A percentile compares a stretch with the other conserved stretches of the same genome.
phyloP scores from a whole-genome alignment of 2,113 vertebrate genomes.

The Pica pica region DNA sequence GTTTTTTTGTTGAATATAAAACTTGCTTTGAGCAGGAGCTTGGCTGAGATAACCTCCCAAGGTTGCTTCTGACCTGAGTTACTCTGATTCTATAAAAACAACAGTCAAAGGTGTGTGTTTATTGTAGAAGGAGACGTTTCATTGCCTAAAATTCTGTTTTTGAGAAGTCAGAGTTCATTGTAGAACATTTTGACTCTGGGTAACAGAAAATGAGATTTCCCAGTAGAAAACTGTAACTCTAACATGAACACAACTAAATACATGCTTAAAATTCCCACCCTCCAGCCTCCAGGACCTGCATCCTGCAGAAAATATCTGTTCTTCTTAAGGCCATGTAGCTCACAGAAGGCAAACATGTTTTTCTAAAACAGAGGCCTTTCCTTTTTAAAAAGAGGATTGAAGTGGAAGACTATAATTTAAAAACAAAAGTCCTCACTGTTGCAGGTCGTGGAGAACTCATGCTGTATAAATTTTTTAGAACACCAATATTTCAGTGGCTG shows the following conservation, averaged over 20 bases:
- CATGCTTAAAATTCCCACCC: not conserved
- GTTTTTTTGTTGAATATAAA: slow-evolving; percentile 10
- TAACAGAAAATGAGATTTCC: slow-evolving; percentile 28
- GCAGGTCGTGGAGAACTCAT: slow-evolving; percentile 23
- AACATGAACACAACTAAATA: not conserved
- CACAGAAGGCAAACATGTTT: not conserved
- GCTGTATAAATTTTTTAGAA: slow-evolving; percentile 52
- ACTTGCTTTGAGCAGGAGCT: slow-evolving; percentile 4
- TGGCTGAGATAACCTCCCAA: not conserved
- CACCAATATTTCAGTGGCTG: slow-evolving; percentile 50
- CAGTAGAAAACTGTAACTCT: not conserved
- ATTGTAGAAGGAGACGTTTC: not conserved
- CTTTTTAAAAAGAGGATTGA: not conserved
- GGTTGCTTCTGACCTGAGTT: slow-evolving; percentile 15
- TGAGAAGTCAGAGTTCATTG: slow-evolving; percentile 32
- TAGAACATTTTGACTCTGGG: not conserved
- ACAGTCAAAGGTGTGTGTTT: not conserved
- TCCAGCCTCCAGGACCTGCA: not conserved
- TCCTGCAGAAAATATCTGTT: not conserved
- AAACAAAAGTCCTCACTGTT: slow-evolving; percentile 32
- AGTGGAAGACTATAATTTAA: slow-evolving; percentile 30
- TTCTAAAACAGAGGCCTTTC: not conserved
- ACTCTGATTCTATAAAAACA: slow-evolving; percentile 3
- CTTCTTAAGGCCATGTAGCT: not conserved
- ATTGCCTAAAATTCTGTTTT: slow-evolving; percentile 22